A percentile compares a stretch with the other conserved stretches of the same genome.
Conservation (phyloP, 2,797 vertebrate genomes). For the Philypnodon macrostomus region DNA sequence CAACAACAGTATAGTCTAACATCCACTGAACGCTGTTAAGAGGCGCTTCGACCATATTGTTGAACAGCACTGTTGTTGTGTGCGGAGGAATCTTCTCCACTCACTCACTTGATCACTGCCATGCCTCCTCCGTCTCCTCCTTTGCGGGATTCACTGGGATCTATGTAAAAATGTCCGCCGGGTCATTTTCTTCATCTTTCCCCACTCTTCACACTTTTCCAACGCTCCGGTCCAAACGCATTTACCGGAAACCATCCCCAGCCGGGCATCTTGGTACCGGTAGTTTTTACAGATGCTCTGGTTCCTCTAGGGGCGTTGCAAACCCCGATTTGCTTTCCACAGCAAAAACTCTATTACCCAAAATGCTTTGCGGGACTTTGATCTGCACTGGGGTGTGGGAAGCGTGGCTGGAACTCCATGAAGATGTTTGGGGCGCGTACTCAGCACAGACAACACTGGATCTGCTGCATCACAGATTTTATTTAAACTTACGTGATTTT, state of each 20-base stretch:
- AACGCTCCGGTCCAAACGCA: constrained; percentile 65
- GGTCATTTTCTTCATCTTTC: constrained; percentile 55
- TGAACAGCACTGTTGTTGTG: constrained; percentile 62
- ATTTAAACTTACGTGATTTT: too few species aligned
- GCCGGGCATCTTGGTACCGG: constrained; percentile 68
- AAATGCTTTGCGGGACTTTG: constrained; percentile 49
- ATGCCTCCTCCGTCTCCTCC: constrained; percentile 31
- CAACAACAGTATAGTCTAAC: too few species aligned
- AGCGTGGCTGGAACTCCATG: not conserved
- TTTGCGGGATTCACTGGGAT: constrained; percentile 41
- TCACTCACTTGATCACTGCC: constrained; percentile 38
- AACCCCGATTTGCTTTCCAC: constrained; percentile 26
- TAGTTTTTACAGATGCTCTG: constrained; percentile 63
- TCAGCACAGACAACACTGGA: too few species aligned
- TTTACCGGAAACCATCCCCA: constrained; percentile 69
- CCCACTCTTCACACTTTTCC: constrained; percentile 52
- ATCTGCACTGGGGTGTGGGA: constrained; percentile 8
- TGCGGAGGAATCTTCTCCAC: constrained; percentile 19
- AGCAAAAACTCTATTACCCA: constrained; percentile 70
- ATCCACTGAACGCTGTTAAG: too few species aligned
- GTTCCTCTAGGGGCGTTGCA: constrained; percentile 16
- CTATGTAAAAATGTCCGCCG: constrained; percentile 46
- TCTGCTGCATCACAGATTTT: too few species aligned
- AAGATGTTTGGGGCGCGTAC: constrained; percentile 20
- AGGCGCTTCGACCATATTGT: constrained; percentile 36